Conservation (phyloP, 2,888 invertebrate species). For the Lepas anatifera region DNA sequence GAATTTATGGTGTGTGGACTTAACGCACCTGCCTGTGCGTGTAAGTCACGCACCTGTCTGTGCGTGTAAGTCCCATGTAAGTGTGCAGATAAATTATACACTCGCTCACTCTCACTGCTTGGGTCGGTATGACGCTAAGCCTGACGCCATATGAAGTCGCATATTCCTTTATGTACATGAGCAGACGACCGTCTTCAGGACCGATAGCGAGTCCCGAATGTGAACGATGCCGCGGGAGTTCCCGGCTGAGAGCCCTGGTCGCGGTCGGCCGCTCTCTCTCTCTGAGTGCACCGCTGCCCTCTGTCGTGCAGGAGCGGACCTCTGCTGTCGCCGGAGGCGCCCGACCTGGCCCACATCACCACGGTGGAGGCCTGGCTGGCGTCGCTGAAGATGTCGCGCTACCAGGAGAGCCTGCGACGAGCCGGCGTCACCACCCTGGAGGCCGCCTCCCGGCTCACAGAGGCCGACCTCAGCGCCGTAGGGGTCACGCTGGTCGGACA, state of each 20-base stretch:
- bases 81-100: neutral
- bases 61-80: neutral
- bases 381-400: conserved; percentile 92
- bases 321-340: conserved; percentile 68
- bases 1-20: neutral
- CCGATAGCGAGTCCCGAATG: no score
- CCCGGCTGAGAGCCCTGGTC: no score
- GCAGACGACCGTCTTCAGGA: no score
- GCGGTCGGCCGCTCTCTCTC: no score
- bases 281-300: no score
- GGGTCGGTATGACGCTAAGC: neutral
- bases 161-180: no score
- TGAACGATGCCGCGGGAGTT: no score
- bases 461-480: conserved; percentile 80
- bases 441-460: conserved; percentile 77
- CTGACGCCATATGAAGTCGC: no score
- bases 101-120: neutral
- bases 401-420: conserved; percentile 81
- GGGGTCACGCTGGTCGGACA: conserved; percentile 92
- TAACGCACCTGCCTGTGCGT: neutral
- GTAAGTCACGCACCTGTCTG: neutral
- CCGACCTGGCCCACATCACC: conserved; percentile 70
- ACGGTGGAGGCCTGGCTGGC: conserved; percentile 91
- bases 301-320: conserved; percentile 50
- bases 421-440: conserved; percentile 75